Evolutionary conservation across 2,113 vertebrate species (phyloP).

Genomic region (Chaenocephalus aceratus): DNA sequence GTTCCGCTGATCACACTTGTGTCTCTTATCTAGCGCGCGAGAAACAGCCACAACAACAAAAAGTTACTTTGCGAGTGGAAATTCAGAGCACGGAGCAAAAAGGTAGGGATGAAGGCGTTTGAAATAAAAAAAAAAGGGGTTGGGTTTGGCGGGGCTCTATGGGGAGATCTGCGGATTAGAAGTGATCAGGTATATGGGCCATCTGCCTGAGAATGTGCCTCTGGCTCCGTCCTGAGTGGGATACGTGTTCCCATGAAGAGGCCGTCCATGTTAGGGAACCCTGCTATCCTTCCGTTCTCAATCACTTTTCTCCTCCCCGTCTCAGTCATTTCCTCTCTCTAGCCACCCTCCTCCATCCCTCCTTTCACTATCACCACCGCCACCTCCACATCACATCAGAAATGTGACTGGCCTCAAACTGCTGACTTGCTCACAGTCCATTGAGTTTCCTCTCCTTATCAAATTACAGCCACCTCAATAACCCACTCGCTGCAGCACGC

Average conservation of each 20-base stretch:
- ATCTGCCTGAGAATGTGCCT: constrained; percentile 68
- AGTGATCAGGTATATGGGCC: constrained; percentile 59
- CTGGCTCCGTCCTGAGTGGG: constrained; percentile 45
- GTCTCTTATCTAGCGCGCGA: constrained; percentile 74
- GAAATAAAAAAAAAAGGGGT: constrained; percentile 38
- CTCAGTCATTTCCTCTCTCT: constrained; percentile 32
- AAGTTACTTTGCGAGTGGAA: constrained; percentile 68
- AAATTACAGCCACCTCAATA: constrained; percentile 87
- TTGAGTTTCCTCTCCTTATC: constrained; percentile 85
- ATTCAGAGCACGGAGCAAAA: constrained; percentile 59
- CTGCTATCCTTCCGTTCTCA: constrained; percentile 21
- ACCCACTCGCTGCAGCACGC: constrained; percentile 80
- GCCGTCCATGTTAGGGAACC: constrained; percentile 54
- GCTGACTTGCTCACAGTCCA: constrained; percentile 84
- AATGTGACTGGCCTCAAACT: constrained; percentile 81
- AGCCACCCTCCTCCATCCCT: constrained; percentile 8
- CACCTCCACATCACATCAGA: constrained; percentile 77
- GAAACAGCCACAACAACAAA: constrained; percentile 79
- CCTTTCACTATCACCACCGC: constrained; percentile 50
- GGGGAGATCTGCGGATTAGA: constrained; percentile 73
- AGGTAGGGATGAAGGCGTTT: constrained; percentile 66
- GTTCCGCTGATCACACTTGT: constrained; percentile 78
- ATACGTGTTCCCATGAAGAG: constrained; percentile 34
- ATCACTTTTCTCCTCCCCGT: background rate
- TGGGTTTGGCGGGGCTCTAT: constrained; percentile 36